A percentile compares a stretch with the other conserved stretches of the same genome.
These are phyloP conservation scores for Callinectes sapidus DNA, from an alignment of 2,888 invertebrate genomes.

Conservation along the genomic window DNA sequence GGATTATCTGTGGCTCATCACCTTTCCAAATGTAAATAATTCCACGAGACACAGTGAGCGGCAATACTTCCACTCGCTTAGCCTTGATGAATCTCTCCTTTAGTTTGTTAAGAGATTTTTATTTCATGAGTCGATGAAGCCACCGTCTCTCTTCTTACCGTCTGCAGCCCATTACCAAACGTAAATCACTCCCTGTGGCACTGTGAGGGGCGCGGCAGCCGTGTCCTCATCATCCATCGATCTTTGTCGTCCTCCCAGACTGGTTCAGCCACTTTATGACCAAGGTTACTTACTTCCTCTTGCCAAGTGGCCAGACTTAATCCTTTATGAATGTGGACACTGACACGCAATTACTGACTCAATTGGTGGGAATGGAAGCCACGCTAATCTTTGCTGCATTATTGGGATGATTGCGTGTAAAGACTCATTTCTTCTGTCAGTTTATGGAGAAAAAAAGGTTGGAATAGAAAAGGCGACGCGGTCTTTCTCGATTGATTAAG, in stretches of 20 bases:
- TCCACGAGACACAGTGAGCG: too few species aligned
- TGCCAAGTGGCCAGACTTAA: not conserved
- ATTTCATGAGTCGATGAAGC: not conserved
- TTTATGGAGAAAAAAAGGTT: not conserved
- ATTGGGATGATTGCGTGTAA: not conserved
- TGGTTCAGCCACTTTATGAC: not conserved
- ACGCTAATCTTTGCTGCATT: not conserved
- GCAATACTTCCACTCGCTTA: not conserved
- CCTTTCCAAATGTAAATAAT: too few species aligned
- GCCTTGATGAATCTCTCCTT: not conserved
- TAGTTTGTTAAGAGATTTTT: not conserved
- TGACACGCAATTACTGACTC: not conserved
- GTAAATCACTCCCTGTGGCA: not conserved
- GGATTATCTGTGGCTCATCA: too few species aligned
- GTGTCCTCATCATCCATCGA: constrained; percentile 16
- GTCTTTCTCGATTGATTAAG: not conserved
- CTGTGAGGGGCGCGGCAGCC: not conserved
- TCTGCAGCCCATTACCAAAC: not conserved
- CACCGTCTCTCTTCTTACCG: not conserved
- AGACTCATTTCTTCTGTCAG: not conserved
- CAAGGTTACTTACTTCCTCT: not conserved
- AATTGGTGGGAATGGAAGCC: not conserved
- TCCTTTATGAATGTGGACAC: constrained; percentile 6
- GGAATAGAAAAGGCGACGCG: not conserved
- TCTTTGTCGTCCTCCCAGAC: not conserved